A percentile compares a stretch with the other conserved stretches of the same genome.
Evolutionary conservation across 2,797 vertebrate genomes (phyloP).

Genomic region (Poeciliopsis turneri): DNA sequence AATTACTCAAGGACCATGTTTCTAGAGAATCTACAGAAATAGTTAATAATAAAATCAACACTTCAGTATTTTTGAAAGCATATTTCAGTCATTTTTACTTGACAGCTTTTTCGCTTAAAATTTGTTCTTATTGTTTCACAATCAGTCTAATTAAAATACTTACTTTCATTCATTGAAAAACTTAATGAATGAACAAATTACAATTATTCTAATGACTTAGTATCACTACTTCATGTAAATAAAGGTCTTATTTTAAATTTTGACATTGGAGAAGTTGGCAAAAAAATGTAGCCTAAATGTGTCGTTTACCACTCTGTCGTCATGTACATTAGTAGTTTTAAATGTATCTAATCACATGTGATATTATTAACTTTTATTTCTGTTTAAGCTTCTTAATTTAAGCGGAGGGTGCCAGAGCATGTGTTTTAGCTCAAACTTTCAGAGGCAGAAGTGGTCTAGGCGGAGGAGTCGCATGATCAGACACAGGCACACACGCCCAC

Average conservation of each 20-base stretch:
- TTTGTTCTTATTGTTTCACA: background rate
- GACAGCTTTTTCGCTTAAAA: background rate
- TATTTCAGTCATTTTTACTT: background rate
- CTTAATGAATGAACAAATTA: background rate
- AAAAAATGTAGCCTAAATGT: background rate
- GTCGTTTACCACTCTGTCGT: background rate
- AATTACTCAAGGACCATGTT: background rate
- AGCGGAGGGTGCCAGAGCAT: constrained; percentile 8
- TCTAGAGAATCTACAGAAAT: background rate
- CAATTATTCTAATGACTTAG: background rate
- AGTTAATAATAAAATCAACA: background rate
- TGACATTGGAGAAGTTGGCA: background rate
- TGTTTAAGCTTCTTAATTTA: background rate
- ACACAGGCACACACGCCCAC: background rate
- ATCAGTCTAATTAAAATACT: background rate
- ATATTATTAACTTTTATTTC: background rate
- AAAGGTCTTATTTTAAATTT: background rate
- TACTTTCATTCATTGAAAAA: background rate
- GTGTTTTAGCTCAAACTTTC: constrained; percentile 23
- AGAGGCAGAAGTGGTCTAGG: constrained; percentile 27
- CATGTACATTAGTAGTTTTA: background rate
- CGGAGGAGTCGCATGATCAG: constrained; percentile 26
- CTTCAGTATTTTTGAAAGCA: background rate
- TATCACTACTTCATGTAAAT: background rate
- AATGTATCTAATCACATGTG: background rate